Base-by-base conservation (phyloP, 2,888 invertebrate species). In the Scrobipalpa atriplicella region DNA sequence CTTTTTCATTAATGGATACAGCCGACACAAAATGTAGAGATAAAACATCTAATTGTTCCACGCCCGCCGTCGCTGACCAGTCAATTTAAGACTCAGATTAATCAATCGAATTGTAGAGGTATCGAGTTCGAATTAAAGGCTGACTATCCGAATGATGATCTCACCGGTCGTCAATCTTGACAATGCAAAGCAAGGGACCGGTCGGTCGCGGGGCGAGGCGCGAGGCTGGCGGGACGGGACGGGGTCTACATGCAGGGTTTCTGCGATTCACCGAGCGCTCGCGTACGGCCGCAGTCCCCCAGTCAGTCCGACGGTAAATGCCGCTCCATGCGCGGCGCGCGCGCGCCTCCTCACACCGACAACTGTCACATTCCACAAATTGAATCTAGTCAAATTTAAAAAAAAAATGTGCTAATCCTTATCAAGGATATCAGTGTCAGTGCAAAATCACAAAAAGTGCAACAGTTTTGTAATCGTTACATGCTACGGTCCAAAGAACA, bases 401-500 rank as follows among this genome's bases (percentile, higher is more conserved):
- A 83, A 79, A 87, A 79, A 82, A 79, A 77, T 78, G 80, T 80
- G 76, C 71, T 76, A 69, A 72, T 69, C 66, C 67, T 69, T 62
- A 72, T 68, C 65, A 69, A 67, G 65, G 71, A 72, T 52, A 70
- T 70, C 68, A 78, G 84, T 84, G 81, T 77, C 80, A 78, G 80
- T 82, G 81, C 70, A 75, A 81, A 82, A 78, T 74, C 62, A 72
- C 71, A 78, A 83, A 83, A 85, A 81, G 78, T 85, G 80, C 70
- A 79, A 82, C 77, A 80, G 76, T 80, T 77, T 69, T 73, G 71
- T 78, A 78, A 83, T 84, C 81, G 83, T 86, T 83, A 79, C 78
- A 80, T 82, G 90, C 82, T 83, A 89, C 91, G 92, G 91, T 90
- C 89, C 86, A 89, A 90, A 88, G 92, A 90, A 92, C 92, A 92